A percentile compares a stretch with the other conserved stretches of the same genome.
Evolutionary conservation across 2,113 vertebrate species (phyloP).

Genomic region (Diphyllodes magnificus): DNA sequence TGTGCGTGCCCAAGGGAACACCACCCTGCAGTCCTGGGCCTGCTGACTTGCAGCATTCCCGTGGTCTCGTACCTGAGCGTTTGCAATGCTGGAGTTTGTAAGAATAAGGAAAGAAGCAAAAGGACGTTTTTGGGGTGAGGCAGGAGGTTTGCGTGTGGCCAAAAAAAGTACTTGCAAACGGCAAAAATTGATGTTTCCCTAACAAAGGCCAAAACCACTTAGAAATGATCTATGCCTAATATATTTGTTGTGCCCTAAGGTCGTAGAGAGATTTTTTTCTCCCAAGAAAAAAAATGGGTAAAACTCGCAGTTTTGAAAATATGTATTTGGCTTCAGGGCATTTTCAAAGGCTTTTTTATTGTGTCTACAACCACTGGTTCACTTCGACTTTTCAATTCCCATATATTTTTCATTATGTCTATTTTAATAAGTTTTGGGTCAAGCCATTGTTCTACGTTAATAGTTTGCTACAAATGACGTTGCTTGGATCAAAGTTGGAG

Average conservation of each 20-base stretch:
- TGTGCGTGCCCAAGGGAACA: background rate
- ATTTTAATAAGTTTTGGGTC: constrained; percentile 57
- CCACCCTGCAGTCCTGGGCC: background rate
- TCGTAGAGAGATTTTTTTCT: background rate
- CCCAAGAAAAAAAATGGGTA: background rate
- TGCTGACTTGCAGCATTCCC: background rate
- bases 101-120: background rate
- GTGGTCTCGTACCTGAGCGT: background rate
- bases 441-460: background rate
- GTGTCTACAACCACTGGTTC: constrained; percentile 44
- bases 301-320: constrained; percentile 61
- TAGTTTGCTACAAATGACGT: background rate
- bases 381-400: constrained; percentile 37
- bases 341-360: constrained; percentile 68
- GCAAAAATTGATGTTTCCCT: constrained; percentile 41
- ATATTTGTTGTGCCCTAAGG: constrained; percentile 20
- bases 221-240: constrained; percentile 58
- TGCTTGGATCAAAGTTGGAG: background rate
- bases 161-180: background rate
- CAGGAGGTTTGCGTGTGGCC: background rate
- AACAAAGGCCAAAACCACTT: constrained; percentile 48
- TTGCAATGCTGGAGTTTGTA: background rate
- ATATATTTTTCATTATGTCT: constrained; percentile 68
- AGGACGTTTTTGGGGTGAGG: background rate
- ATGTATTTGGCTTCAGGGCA: constrained; percentile 61